Percentiles rank a stretch among this genome's conserved stretches.
Evolutionary conservation across 2,797 vertebrate genomes (phyloP).

Genomic region (Sylvia borin): DNA sequence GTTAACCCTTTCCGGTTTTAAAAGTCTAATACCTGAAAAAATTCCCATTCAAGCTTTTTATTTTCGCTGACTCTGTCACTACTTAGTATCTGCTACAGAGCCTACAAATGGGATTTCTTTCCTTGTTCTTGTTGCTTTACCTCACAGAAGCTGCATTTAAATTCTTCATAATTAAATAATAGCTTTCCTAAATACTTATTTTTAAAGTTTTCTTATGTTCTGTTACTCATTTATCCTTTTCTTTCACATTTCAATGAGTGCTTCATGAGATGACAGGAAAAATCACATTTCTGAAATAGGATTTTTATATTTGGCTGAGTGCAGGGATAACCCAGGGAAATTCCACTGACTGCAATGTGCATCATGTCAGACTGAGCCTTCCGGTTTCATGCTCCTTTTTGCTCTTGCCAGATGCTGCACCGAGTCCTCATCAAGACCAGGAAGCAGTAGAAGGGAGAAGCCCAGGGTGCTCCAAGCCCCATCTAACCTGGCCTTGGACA

Average conservation of each 20-base stretch:
- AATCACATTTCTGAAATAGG: background rate
- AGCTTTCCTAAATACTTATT: background rate
- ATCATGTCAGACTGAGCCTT: background rate
- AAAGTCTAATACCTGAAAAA: background rate
- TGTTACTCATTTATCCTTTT: background rate
- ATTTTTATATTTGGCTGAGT: background rate
- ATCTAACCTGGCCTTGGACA: accelerated
- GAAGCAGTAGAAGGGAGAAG: background rate
- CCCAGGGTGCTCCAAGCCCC: accelerated
- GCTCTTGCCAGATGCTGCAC: background rate
- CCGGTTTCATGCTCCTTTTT: background rate
- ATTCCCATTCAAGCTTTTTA: background rate
- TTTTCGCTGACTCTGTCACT: background rate
- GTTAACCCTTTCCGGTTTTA: accelerated
- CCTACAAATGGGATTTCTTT: background rate
- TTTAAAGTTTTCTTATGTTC: background rate
- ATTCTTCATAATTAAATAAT: background rate
- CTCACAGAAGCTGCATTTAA: background rate
- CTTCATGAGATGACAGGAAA: background rate
- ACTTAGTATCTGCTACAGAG: background rate
- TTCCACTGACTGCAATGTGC: background rate
- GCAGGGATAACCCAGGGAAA: background rate
- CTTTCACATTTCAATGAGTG: background rate
- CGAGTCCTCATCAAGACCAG: accelerated
- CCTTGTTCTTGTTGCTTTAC: background rate